phyloP scores from a whole-genome alignment of 2,797 vertebrate genomes.

The Alfaro cultratus region DNA sequence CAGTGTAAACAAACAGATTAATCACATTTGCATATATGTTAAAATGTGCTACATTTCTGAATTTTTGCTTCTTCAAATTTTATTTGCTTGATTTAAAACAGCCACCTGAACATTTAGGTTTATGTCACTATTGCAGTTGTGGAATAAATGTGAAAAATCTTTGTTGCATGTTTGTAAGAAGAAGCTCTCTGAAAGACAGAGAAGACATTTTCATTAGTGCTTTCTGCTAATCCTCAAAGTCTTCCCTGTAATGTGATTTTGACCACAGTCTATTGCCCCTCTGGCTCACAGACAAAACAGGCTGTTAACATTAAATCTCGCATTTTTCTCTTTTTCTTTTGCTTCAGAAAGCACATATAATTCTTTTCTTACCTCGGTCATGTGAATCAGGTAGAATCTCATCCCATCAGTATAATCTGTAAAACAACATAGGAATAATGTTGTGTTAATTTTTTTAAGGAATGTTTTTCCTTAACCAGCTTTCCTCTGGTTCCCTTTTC shows the following conservation, averaged over 20 bases:
- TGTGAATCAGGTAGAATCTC: slow-evolving; percentile 93
- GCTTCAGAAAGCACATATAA: neutral
- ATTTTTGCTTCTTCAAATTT: neutral
- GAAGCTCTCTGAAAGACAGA: slow-evolving; percentile 29
- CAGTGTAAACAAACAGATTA: slow-evolving; percentile 1
- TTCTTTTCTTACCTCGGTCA: slow-evolving; percentile 90
- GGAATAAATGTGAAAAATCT: slow-evolving; percentile 10
- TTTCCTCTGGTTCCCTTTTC: neutral
- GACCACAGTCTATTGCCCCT: slow-evolving; percentile 61
- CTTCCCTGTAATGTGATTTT: slow-evolving; percentile 73
- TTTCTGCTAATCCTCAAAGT: slow-evolving; percentile 64
- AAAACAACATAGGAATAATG: slow-evolving; percentile 35
- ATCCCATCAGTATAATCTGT: slow-evolving; percentile 87
- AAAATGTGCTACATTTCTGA: neutral
- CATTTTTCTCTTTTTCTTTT: slow-evolving; percentile 8
- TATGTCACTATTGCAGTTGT: neutral
- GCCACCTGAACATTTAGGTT: neutral
- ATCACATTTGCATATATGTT: neutral
- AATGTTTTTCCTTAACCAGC: neutral
- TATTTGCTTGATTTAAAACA: neutral
- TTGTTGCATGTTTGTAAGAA: slow-evolving; percentile 5
- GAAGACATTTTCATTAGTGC: slow-evolving; percentile 67
- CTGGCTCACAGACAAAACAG: slow-evolving; percentile 48
- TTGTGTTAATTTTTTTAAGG: neutral
- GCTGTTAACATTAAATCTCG: slow-evolving; percentile 40